Evolutionary conservation across 2,797 vertebrate species (phyloP).

Genomic region (Champsocephalus gunnari): DNA sequence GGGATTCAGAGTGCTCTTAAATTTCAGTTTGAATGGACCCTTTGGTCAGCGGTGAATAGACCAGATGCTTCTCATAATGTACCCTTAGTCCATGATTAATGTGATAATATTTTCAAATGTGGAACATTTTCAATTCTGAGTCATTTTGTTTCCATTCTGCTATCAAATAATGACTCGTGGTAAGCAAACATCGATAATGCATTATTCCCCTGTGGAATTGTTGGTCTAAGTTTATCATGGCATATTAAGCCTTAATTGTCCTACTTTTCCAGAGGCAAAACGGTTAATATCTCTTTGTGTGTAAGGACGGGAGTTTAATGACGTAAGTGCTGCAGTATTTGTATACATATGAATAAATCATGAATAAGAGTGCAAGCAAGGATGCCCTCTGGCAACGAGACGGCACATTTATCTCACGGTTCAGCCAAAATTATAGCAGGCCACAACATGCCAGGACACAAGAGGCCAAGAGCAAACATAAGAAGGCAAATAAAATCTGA

Average conservation of each 20-base stretch:
- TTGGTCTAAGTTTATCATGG: conserved; percentile 22
- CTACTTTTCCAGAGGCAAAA: conserved; percentile 24
- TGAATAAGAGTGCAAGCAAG: conserved; percentile 19
- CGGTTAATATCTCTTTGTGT: conserved; percentile 30
- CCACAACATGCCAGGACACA: conserved; percentile 34
- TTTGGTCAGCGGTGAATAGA: neutral
- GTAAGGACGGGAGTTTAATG: conserved; percentile 30
- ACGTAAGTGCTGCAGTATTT: conserved; percentile 43
- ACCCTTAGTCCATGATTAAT: conserved; percentile 26
- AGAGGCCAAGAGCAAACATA: conserved; percentile 23
- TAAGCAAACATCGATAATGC: conserved; percentile 23
- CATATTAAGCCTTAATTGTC: conserved; percentile 10
- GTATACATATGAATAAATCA: conserved; percentile 46
- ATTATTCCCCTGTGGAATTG: conserved; percentile 32
- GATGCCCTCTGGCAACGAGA: conserved; percentile 40
- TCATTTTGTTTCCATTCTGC: conserved; percentile 24
- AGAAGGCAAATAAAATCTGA: conserved; percentile 40
- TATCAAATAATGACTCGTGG: conserved; percentile 25
- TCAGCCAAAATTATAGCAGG: conserved; percentile 36
- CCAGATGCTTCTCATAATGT: conserved; percentile 10
- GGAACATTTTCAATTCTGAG: conserved; percentile 14
- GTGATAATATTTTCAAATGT: conserved; percentile 14
- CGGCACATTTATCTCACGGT: conserved; percentile 45
- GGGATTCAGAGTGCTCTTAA: neutral
- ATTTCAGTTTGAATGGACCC: conserved; percentile 14